Percentiles rank a stretch among this genome's conserved stretches.
Conservation (phyloP, 2,888 invertebrate genomes). For the Zelleria hepariella region DNA sequence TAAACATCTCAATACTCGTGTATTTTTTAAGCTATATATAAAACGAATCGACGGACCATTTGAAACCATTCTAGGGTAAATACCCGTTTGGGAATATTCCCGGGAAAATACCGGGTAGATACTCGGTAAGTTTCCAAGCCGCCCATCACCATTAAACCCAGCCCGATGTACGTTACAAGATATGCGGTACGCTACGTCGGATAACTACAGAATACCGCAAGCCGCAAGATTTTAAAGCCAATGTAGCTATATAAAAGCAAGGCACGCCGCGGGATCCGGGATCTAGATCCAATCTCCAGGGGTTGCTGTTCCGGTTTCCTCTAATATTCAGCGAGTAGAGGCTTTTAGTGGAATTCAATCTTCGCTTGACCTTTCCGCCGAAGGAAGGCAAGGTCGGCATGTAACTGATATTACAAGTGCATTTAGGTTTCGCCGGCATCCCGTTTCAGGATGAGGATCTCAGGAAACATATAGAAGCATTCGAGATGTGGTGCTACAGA, state of each 20-base stretch:
- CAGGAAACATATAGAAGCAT: too few species aligned
- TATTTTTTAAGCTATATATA: too few species aligned
- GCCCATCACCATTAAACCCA: too few species aligned
- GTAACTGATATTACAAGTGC: neutral
- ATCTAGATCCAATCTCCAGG: neutral
- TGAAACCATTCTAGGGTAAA: too few species aligned
- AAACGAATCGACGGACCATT: too few species aligned
- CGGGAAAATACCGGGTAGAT: too few species aligned
- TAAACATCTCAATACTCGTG: too few species aligned
- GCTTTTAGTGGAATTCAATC: neutral
- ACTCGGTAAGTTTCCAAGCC: too few species aligned
- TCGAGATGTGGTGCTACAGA: too few species aligned
- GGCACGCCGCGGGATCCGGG: neutral
- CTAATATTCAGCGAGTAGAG: neutral
- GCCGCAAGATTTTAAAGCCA: neutral
- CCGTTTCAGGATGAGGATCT: too few species aligned
- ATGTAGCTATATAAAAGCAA: neutral
- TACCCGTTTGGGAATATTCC: too few species aligned
- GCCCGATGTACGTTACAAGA: neutral
- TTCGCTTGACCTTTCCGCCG: neutral
- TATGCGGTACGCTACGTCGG: neutral
- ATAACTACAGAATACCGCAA: neutral
- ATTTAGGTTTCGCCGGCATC: too few species aligned
- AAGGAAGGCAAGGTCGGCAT: neutral
- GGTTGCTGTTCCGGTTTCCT: neutral